Evolutionary conservation across 2,797 vertebrate genomes (phyloP).

Genomic region (Acipenser ruthenus): DNA sequence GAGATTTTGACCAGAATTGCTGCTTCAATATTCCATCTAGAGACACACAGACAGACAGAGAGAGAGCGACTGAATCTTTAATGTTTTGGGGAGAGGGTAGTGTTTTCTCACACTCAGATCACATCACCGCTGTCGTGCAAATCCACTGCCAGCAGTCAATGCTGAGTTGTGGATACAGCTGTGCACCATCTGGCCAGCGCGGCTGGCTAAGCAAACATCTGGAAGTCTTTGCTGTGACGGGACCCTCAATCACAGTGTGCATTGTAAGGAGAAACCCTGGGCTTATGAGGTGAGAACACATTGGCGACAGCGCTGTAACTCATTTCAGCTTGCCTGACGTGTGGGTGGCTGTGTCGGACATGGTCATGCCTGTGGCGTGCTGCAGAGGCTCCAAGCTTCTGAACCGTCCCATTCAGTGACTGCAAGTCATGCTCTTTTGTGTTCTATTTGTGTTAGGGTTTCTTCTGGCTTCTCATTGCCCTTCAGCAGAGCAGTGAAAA

Average conservation of each 20-base stretch:
- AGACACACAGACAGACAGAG: no score
- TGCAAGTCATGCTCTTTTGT: no score
- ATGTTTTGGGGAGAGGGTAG: neutral
- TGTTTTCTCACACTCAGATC: neutral
- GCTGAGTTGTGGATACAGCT: slow-evolving; percentile 64
- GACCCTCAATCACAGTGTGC: slow-evolving; percentile 38
- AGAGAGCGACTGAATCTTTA: no score
- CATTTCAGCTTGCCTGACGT: slow-evolving; percentile 33
- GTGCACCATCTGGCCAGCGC: slow-evolving; percentile 56
- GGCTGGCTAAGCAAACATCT: slow-evolving; percentile 53
- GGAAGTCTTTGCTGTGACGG: slow-evolving; percentile 40
- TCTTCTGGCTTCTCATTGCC: no score
- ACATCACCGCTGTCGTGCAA: slow-evolving; percentile 7
- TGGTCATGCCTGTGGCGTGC: slow-evolving; percentile 34
- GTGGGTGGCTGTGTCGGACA: slow-evolving; percentile 27
- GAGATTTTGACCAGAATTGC: no score
- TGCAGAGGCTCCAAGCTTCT: slow-evolving; percentile 16
- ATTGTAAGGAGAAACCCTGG: slow-evolving; percentile 42
- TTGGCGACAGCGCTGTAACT: slow-evolving; percentile 44
- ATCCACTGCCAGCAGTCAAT: slow-evolving; percentile 54
- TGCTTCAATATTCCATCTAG: no score
- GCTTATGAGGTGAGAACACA: slow-evolving; percentile 46
- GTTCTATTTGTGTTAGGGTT: no score
- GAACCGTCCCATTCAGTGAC: no score
- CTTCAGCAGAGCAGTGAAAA: no score